Evolutionary conservation across 1,140 invertebrate genomes (phyloP), one percentile per base, ranked within the genome.

Genomic region (Heliconius eleuchia): DNA sequence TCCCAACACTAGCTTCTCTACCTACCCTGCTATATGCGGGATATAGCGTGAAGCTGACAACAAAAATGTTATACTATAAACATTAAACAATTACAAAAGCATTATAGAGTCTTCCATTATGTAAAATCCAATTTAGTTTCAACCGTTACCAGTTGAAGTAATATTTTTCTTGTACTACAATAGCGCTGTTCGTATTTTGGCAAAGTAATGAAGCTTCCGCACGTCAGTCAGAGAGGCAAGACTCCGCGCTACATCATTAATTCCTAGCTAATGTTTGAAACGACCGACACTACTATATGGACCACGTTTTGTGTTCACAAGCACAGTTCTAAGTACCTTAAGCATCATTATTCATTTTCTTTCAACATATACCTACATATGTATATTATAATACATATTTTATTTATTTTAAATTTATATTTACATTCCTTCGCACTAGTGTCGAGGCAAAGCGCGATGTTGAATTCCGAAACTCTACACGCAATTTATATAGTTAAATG

Each of bases 261-360:
- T 92, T 92, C 91, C 86, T 86, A 87, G 87, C 86, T 92, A 91
- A 92, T 91, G 89, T 92, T 84, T 87, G 84, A 88, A 89, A 88
- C 87, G 86, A 80, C 84, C 85, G 86, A 78, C 73, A 82, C 84
- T 82, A 87, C 88, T 85, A 83, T 84, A 85, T 83, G 80, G 75
- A 87, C 88, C 86, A 86, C 86, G 88, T 90, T 92, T 88, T 86
- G 85, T 84, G 84, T 87, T 92, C 88, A 86, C 86, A 85, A 84
- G 86, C 85, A 80, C 72, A 74, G 80, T 80, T 83, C 79, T 85
- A 87, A 88, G 60, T 27, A 66, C 13, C 9, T 27, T 66, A 6
- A 13, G 27, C 27, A 30, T 66, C 60, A 66, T 66, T 66, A 30
- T 30, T 66, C 60, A 66, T 66, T 30, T 30, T 30, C 23, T 66